phyloP scores from a whole-genome alignment of 2,113 vertebrate species.

The Apistogramma diplotaenia region DNA sequence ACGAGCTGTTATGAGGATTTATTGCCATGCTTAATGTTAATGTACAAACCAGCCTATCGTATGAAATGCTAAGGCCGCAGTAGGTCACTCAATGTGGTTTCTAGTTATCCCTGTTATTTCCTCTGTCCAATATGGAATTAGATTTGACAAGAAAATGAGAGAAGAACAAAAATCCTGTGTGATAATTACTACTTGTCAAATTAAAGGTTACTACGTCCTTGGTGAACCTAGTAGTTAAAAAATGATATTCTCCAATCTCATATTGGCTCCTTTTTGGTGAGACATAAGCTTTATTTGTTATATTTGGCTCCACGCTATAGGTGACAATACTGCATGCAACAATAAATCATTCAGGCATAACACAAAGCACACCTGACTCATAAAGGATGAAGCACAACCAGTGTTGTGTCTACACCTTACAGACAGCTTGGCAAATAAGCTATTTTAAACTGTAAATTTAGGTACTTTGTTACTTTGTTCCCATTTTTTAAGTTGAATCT shows the following conservation, averaged over 20 bases:
- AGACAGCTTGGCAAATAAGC: not conserved
- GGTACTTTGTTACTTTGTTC: not conserved
- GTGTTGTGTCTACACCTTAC: too few species aligned
- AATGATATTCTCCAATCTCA: not conserved
- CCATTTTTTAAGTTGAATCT: too few species aligned
- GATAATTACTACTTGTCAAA: slow-evolving; percentile 1
- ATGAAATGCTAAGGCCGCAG: slow-evolving; percentile 34
- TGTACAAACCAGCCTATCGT: slow-evolving; percentile 23
- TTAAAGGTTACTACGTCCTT: not conserved
- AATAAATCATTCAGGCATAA: too few species aligned
- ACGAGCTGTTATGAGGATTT: slow-evolving; percentile 69
- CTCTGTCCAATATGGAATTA: slow-evolving; percentile 13
- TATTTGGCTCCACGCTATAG: not conserved
- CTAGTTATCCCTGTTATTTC: slow-evolving; percentile 30
- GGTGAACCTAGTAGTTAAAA: not conserved
- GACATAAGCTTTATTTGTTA: accelerated
- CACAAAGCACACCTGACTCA: too few species aligned
- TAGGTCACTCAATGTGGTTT: slow-evolving; percentile 28
- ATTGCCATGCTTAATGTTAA: slow-evolving; percentile 62
- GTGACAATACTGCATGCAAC: not conserved
- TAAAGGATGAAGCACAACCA: too few species aligned
- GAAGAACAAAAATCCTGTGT: not conserved
- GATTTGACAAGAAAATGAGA: slow-evolving; percentile 5
- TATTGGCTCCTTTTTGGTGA: not conserved
- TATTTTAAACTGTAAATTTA: not conserved